Percentiles rank a stretch among this genome's conserved stretches.
These are phyloP conservation scores for Pantelozetes paolii DNA, from an alignment of 2,888 invertebrate species.

Conservation along the genomic window DNA sequence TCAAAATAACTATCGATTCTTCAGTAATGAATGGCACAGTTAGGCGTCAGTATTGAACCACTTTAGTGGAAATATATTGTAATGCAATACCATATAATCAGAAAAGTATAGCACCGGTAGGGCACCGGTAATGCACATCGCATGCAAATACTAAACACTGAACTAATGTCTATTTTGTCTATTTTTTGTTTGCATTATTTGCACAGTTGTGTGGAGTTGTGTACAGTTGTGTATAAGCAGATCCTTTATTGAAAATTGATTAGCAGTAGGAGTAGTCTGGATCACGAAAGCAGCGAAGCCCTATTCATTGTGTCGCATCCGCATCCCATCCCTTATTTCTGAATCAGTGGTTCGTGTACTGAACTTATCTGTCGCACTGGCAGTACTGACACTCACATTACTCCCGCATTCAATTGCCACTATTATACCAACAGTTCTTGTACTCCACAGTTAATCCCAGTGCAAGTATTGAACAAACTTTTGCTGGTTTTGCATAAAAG, in stretches of 20 bases:
- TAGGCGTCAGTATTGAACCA: neutral
- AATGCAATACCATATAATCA: conserved; percentile 11
- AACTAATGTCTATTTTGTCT: conserved; percentile 36
- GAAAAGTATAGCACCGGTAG: neutral
- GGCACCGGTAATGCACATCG: conserved; percentile 9
- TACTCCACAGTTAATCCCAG: conserved; percentile 11
- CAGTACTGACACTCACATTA: neutral
- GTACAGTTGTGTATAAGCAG: conserved; percentile 14
- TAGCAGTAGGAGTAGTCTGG: conserved; percentile 35
- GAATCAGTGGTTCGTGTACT: conserved; percentile 34
- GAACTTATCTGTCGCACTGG: conserved; percentile 29
- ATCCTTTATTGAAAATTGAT: conserved; percentile 33
- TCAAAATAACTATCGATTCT: neutral
- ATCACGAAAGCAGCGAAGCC: conserved; percentile 37
- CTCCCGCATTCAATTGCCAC: conserved; percentile 10
- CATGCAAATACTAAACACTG: conserved; percentile 20
- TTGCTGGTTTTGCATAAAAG: conserved; percentile 40
- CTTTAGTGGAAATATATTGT: conserved; percentile 9
- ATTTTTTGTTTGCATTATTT: conserved; percentile 33
- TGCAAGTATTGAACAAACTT: conserved; percentile 20
- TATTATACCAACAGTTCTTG: conserved; percentile 8
- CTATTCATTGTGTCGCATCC: conserved; percentile 34
- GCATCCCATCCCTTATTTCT: conserved; percentile 36
- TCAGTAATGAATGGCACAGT: neutral
- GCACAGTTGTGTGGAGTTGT: conserved; percentile 30